Evolutionary conservation across 2,888 invertebrate species (phyloP).

Genomic region (Orthosia gracilis): DNA sequence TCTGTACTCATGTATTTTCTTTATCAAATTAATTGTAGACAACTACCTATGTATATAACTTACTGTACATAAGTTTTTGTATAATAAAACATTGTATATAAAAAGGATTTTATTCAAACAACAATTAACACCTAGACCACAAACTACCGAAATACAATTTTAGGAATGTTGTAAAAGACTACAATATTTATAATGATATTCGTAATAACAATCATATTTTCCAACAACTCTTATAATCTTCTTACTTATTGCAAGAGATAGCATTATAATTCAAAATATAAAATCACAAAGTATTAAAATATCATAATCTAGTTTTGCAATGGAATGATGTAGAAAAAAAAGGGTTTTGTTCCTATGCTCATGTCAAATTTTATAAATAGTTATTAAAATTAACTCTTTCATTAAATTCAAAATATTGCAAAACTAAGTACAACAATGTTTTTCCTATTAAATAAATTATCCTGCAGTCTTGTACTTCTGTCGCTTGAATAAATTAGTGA

Average conservation of each 20-base stretch:
- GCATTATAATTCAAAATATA: slow-evolving; percentile 23
- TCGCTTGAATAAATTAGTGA: slow-evolving; percentile 48
- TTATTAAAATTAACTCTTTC: slow-evolving; percentile 3
- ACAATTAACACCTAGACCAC: slow-evolving; percentile 50
- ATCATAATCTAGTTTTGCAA: slow-evolving; percentile 43
- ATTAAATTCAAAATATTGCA: slow-evolving; percentile 36
- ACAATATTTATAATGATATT: slow-evolving; percentile 24
- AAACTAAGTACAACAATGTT: slow-evolving; percentile 32
- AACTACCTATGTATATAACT: slow-evolving; percentile 49
- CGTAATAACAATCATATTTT: background rate
- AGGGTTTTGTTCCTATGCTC: slow-evolving; percentile 48
- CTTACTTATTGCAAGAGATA: slow-evolving; percentile 36
- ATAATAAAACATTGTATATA: slow-evolving; percentile 61
- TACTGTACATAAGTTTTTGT: slow-evolving; percentile 55
- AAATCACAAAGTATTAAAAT: slow-evolving; percentile 40
- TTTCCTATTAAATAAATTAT: slow-evolving; percentile 24
- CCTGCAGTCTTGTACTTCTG: slow-evolving; percentile 60
- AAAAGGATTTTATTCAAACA: slow-evolving; percentile 63
- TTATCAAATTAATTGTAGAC: slow-evolving; percentile 49
- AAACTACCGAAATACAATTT: slow-evolving; percentile 48
- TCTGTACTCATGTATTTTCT: slow-evolving; percentile 32
- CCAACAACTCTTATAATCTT: slow-evolving; percentile 15
- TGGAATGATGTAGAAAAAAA: slow-evolving; percentile 29
- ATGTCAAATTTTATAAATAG: background rate
- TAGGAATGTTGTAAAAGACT: slow-evolving; percentile 63